Base-by-base conservation (phyloP, 2,113 vertebrate species). In the Amphiprion ocellaris region DNA sequence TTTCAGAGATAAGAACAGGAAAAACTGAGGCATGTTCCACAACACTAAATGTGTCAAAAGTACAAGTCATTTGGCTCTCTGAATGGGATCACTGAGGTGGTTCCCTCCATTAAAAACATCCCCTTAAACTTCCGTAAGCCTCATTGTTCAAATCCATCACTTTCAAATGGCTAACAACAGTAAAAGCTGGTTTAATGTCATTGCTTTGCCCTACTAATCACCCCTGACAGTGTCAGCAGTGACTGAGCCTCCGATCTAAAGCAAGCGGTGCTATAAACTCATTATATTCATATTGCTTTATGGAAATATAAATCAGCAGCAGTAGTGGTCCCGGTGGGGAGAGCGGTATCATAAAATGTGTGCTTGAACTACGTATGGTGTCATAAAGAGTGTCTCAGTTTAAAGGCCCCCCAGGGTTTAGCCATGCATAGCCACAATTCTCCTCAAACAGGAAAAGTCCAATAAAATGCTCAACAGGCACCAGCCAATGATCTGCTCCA, bases 291-390 rank as follows among this genome's bases (percentile, higher is more conserved):
- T 61, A 77, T 69, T 74, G 68, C 82, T 83, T 85, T 80, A 90
- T 87, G 83, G 82, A 84, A 89, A 85, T 75, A 91, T 90, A 87
- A 90, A 88, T 90, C 85, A 81, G 68, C 41, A 17, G 73, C 76
- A 52, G 81, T 59, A 61, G 60, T 52, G 67, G 68, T 70, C 65
- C 81, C 87, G 9, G 2, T 47, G 87, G 85, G 58, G 52, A 30
- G 65, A 76, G 47, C 56, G 74, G 60, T 52, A 66, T 82, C 77
- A 88, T 89, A 84, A 90, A 92, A 89, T 30, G 60, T 82, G 77
- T 44, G 69, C 74, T 84, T 66, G 77, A 91, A 85, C 69, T 41
- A 19, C 56, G 77, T 61, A 63, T 61, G 79, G 26, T 74, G 83
- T 81, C 83, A 79, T 91, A 82, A 90, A 88, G 69, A 70, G 74